phyloP scores from a whole-genome alignment of 2,113 vertebrate genomes.

The Furnarius figulus region DNA sequence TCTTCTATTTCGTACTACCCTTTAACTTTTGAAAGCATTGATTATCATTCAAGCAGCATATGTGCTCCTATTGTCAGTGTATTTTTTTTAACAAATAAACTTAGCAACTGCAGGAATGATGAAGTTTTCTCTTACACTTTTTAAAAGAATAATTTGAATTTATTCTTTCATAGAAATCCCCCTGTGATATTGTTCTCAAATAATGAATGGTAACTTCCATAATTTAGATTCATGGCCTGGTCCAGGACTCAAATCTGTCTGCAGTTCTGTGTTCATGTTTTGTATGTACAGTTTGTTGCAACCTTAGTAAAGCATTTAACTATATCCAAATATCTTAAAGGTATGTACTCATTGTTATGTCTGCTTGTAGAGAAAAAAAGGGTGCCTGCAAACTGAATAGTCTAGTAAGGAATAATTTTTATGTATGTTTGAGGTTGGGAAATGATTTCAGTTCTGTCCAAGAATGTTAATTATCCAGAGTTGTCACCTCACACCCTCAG shows the following conservation, averaged over 20 bases:
- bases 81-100: background rate
- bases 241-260: background rate
- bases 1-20: background rate
- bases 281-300: background rate
- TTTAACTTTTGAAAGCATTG: background rate
- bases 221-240: background rate
- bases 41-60: background rate
- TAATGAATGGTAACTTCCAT: background rate
- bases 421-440: background rate
- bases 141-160: background rate
- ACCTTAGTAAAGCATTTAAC: background rate
- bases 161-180: background rate
- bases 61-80: background rate
- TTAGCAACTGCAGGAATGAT: background rate
- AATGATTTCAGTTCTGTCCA: background rate
- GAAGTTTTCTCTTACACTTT: background rate
- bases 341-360: background rate
- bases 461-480: conserved; percentile 20
- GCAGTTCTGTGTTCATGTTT: background rate
- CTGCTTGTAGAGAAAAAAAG: background rate
- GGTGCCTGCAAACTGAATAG: background rate
- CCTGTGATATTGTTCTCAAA: background rate
- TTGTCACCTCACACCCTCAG: conserved; percentile 13
- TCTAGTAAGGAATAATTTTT: background rate
- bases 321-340: background rate